These are phyloP conservation scores for Anomalospiza imberbis DNA, from an alignment of 2,797 vertebrate species.

Conservation along the genomic window DNA sequence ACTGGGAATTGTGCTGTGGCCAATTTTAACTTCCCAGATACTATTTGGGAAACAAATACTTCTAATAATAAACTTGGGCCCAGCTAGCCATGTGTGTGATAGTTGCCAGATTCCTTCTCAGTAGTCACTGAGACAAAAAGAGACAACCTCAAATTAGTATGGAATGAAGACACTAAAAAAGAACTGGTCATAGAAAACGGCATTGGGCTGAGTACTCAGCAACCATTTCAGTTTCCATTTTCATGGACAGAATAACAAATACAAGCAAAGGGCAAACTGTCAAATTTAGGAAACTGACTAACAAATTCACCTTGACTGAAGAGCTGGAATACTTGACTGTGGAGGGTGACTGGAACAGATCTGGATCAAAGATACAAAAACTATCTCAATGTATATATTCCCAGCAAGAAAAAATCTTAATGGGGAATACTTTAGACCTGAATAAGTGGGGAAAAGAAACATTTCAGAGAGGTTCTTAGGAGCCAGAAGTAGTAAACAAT, in stretches of 20 bases:
- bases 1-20: constrained; percentile 24
- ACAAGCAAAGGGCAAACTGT: background rate
- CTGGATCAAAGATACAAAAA: background rate
- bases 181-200: background rate
- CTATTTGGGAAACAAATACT: constrained; percentile 27
- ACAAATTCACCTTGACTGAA: background rate
- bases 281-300: background rate
- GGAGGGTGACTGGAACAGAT: background rate
- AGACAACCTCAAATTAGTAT: background rate
- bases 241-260: background rate
- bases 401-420: background rate
- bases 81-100: background rate
- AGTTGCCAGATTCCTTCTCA: background rate
- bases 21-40: constrained; percentile 1
- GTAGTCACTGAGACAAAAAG: background rate
- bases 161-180: background rate
- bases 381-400: background rate
- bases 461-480: background rate
- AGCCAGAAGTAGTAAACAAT: background rate
- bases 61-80: constrained; percentile 15
- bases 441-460: background rate
- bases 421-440: background rate
- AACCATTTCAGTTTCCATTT: background rate
- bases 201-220: background rate
- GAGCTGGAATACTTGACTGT: background rate